Conservation (phyloP, 1,140 invertebrate species). For the Acarapis woodi region DNA sequence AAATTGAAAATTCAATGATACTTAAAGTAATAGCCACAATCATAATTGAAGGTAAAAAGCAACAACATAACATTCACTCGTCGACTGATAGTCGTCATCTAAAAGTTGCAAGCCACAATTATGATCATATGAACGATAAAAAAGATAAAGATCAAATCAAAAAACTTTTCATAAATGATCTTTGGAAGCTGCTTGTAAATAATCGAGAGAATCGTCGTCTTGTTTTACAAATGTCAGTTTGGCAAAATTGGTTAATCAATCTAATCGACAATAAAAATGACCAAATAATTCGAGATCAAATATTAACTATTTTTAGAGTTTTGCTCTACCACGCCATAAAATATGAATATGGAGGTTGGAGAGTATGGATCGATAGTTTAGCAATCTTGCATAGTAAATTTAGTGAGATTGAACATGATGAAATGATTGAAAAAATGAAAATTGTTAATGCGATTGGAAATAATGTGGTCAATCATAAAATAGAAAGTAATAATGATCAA, state of each 20-base stretch:
- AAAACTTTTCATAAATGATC: constrained; percentile 81
- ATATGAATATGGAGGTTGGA: constrained; percentile 97
- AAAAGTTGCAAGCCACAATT: too few species aligned
- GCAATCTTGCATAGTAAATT: constrained; percentile 99
- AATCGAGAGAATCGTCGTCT: constrained; percentile 61
- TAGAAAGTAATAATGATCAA: too few species aligned
- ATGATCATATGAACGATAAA: neutral
- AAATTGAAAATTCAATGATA: constrained; percentile 36
- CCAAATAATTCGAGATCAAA: constrained; percentile 85
- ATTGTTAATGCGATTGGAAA: too few species aligned
- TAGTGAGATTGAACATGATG: constrained; percentile 13
- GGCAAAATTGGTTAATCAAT: constrained; percentile 98
- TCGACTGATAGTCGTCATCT: neutral
- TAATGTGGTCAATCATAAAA: too few species aligned
- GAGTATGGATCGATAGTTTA: constrained; percentile 97
- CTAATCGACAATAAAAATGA: constrained; percentile 79
- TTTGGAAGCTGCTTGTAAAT: constrained; percentile 85
- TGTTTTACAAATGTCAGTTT: constrained; percentile 96
- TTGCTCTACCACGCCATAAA: constrained; percentile 94
- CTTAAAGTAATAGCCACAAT: constrained; percentile 86
- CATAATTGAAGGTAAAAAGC: constrained; percentile 9
- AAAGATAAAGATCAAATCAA: constrained; percentile 3
- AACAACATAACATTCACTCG: too few species aligned
- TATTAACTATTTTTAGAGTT: constrained; percentile 87
- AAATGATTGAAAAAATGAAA: too few species aligned